Base-by-base conservation (phyloP, 2,888 invertebrate species). In the Melieria omissa region DNA sequence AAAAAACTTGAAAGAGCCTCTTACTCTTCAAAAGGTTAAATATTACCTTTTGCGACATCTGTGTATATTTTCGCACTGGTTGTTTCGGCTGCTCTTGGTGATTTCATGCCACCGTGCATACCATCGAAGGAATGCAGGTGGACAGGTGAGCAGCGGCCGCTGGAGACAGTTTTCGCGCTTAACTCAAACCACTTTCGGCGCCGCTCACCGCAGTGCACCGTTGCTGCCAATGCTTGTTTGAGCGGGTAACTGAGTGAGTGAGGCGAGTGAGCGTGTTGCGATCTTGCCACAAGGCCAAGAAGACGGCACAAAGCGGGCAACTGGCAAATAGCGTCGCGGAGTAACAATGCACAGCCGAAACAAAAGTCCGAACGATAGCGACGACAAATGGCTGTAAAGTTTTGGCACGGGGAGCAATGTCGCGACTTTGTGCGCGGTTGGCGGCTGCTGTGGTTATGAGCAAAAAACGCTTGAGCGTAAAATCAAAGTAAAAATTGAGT, bases 401-500 rank as follows among this genome's bases (percentile, higher is more conserved):
- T 66, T 47, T 58, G 42, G 58, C 29, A n/a, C 47, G 58, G 58
- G 66, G 41, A 66, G 58, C 41, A 47, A 10, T 12, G 58, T 55
- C 42, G 29, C 29, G 29, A 29, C 14, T 58, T 58, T 66, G 29
- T 29, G 29, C 58, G 58, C 66, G 58, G 60, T 58, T 66, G 57
- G 66, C 49, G 58, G 58, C 66, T 47, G 62, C 16, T 57, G 9
- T 57, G 65, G 52, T 69, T 63, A 46, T 49, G 52, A 64, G 52
- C 42, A 65, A 65, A 45, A 65, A 52, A 58, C 42, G 6, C 29
- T 49, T 12, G 10, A 16, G 47, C 45, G 14, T 47, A 14, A 55
- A 66, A 57, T 47, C 58, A 9, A 60, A 67, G 49, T 62, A 66
- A 71, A 62, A 64, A 68, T 72, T 72, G 72, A 72, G 72, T 29